Base-by-base conservation (phyloP, 2,797 vertebrate species). In the Botia kubotai region DNA sequence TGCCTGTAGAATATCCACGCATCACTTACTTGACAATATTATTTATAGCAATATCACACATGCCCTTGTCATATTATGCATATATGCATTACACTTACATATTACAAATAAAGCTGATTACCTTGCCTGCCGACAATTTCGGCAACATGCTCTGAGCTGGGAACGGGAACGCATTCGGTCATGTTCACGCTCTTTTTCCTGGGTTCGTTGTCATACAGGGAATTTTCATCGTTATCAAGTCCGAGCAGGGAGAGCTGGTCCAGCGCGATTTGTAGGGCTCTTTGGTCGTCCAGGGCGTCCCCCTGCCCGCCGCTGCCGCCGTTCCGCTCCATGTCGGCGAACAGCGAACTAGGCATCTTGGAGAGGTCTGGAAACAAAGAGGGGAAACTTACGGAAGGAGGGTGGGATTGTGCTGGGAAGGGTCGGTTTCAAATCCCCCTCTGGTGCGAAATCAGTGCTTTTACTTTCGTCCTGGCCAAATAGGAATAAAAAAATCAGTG, bases 121-220 rank as follows among this genome's bases (percentile, higher is more conserved):
- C 97, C 97, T 97, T 98, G 97, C 89, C 97, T 95, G 86, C 97
- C 97, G 84, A 98, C 97, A 80, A 98, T 98, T 93, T 98, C 97
- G 0, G 97, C 97, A 86, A 98, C 97, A 83, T 98, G 97, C 90
- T 98, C 97, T 46, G 97, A 98, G 91, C 97, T 98, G 89, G 97
- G 97, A 46, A 98, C 97, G 26, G 97, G 96, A 7, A 98, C 97
- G 87, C 97, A 98, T 83, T 98, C 97, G 26, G 97, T 98, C 97
- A 97, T 98, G 93, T 98, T 98, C 89, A 97, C 96, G 92, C 97
- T 97, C 93, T 95, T 97, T 88, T 94, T 96, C 87, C 96, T 92
- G 83, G 96, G 95, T 90, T 97, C 97, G 90, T 93, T 94, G 93
- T 98, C 96, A 93, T 94, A 96, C 77, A 95, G 90, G 76, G 94